Conservation (phyloP, 1,140 invertebrate species). For the Zaprionus davidi region DNA sequence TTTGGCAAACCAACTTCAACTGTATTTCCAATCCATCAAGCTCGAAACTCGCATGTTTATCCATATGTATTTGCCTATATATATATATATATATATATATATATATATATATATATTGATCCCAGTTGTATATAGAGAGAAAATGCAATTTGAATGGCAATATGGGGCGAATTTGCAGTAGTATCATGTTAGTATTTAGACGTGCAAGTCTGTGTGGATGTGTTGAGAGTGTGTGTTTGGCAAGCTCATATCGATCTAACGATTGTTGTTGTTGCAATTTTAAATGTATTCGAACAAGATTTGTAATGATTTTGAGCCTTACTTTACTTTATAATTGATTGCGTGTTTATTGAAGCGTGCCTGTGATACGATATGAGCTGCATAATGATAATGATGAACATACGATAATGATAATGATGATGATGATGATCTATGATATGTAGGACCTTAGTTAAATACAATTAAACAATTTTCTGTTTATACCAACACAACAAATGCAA, state of each 20-base stretch:
- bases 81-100: constrained; percentile 1
- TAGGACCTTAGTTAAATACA: constrained; percentile 66
- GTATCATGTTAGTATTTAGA: constrained; percentile 17
- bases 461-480: constrained; percentile 46
- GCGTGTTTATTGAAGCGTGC: constrained; percentile 71
- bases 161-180: constrained; percentile 10
- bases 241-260: constrained; percentile 36
- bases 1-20: not conserved
- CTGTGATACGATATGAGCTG: constrained; percentile 84
- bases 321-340: not conserved
- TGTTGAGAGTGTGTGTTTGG: not conserved
- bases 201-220: not conserved
- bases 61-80: not conserved
- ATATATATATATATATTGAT: constrained; percentile 22
- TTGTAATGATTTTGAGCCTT: not conserved
- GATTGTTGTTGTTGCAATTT: constrained; percentile 30
- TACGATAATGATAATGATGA: not conserved
- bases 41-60: not conserved
- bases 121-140: not conserved
- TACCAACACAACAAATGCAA: constrained; percentile 38
- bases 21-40: not conserved
- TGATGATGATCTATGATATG: constrained; percentile 32
- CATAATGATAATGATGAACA: constrained; percentile 4
- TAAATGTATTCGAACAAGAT: not conserved
- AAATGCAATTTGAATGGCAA: constrained; percentile 9